phyloP scores from a whole-genome alignment of 2,888 invertebrate genomes.

The Plagiodera versicolora region DNA sequence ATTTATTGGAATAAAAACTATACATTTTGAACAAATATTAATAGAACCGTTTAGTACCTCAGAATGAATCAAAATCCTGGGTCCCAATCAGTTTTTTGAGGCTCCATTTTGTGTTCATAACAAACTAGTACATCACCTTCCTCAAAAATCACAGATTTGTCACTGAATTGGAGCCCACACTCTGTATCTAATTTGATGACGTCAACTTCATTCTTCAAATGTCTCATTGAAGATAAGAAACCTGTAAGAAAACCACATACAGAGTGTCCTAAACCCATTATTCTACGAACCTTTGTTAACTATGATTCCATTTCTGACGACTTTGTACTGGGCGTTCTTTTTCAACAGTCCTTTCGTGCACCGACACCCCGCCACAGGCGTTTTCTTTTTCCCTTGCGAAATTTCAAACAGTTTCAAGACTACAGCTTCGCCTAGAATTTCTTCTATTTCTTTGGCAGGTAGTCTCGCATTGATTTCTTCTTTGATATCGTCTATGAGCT shows the following conservation, averaged over 20 bases:
- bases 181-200: constrained; percentile 82
- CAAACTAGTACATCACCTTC: constrained; percentile 80
- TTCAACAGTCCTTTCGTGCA: constrained; percentile 78
- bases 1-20: no score
- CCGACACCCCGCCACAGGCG: constrained; percentile 87
- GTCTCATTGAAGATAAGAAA: constrained; percentile 77
- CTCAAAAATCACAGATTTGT: constrained; percentile 64
- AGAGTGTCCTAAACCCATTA: not conserved
- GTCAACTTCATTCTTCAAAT: constrained; percentile 85
- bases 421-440: constrained; percentile 78
- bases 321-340: constrained; percentile 65
- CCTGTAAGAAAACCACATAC: constrained; percentile 56
- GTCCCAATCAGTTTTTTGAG: constrained; percentile 78
- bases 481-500: constrained; percentile 86
- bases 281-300: constrained; percentile 67
- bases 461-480: constrained; percentile 73
- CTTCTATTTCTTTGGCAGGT: constrained; percentile 74
- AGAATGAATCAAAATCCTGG: constrained; percentile 72
- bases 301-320: constrained; percentile 68
- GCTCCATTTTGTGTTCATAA: constrained; percentile 66
- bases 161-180: constrained; percentile 82
- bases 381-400: constrained; percentile 74
- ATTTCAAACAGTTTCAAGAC: constrained; percentile 83
- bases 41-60: not conserved
- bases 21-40: no score